A percentile compares a stretch with the other conserved stretches of the same genome.
Conservation (phyloP, 2,888 invertebrate genomes). For the Conchocele bisecta region DNA sequence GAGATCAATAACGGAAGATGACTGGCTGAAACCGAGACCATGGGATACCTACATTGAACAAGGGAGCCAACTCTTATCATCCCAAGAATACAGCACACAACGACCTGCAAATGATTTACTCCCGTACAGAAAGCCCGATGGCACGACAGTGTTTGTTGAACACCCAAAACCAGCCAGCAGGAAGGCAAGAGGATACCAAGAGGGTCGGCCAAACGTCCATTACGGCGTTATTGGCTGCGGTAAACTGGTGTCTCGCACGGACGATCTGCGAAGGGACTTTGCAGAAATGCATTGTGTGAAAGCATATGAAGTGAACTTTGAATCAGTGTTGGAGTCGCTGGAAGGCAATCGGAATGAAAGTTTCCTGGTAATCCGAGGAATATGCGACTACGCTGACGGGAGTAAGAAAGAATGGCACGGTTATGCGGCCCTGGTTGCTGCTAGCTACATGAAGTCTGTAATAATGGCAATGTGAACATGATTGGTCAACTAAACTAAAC, state of each 20-base stretch:
- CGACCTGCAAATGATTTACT: conserved; percentile 74
- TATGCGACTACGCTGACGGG: conserved; percentile 97
- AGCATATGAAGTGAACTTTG: conserved; percentile 97
- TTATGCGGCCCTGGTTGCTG: conserved; percentile 95
- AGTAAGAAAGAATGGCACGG: conserved; percentile 98
- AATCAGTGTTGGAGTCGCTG: conserved; percentile 94
- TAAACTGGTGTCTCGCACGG: conserved; percentile 90
- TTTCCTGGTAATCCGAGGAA: conserved; percentile 87
- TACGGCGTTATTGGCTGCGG: conserved; percentile 92
- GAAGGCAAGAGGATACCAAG: conserved; percentile 72
- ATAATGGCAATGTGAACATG: conserved; percentile 63
- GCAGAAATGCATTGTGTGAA: conserved; percentile 91
- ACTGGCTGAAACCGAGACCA: conserved; percentile 82
- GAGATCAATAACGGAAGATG: conserved; percentile 56
- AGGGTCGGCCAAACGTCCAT: conserved; percentile 85
- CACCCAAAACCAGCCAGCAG: conserved; percentile 52
- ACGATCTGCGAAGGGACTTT: conserved; percentile 92
- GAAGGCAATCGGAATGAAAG: conserved; percentile 86
- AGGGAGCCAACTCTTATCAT: conserved; percentile 86
- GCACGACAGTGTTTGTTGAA: conserved; percentile 56
- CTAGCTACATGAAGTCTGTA: conserved; percentile 95
- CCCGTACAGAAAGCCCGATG: conserved; percentile 69
- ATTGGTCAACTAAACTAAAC: no score
- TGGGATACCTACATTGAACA: conserved; percentile 92
- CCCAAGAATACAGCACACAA: conserved; percentile 81